Percentiles rank a stretch among this genome's conserved stretches.
Conservation (phyloP, 2,888 invertebrate genomes). For the Norana najaformis region DNA sequence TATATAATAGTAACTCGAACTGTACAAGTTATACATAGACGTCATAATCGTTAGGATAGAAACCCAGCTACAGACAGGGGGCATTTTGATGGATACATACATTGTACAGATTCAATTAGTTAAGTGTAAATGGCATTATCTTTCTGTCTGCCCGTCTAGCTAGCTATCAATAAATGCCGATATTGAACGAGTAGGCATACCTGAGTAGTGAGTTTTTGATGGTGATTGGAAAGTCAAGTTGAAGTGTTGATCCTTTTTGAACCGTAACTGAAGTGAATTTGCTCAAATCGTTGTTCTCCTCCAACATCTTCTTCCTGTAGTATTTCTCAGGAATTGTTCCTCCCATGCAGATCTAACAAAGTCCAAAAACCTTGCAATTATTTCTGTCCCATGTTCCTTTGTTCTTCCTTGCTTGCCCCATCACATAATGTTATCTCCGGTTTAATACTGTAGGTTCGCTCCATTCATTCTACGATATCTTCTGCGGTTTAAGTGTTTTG, state of each 20-base stretch:
- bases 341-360: slow-evolving; percentile 75
- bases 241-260: slow-evolving; percentile 78
- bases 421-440: too few relatives aligned
- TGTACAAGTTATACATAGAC: neutral
- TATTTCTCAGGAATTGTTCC: slow-evolving; percentile 81
- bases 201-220: slow-evolving; percentile 75
- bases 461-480: too few relatives aligned
- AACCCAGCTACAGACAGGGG: neutral
- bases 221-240: slow-evolving; percentile 73
- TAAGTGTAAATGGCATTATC: neutral
- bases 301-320: slow-evolving; percentile 62
- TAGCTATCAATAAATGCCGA: neutral
- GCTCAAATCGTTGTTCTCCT: slow-evolving; percentile 46
- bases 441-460: too few relatives aligned
- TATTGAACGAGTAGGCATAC: slow-evolving; percentile 70
- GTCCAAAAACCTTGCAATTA: neutral
- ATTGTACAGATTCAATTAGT: neutral
- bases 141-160: neutral
- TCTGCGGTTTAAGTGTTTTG: too few relatives aligned
- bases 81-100: neutral
- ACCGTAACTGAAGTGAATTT: slow-evolving; percentile 72
- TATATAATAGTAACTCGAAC: neutral
- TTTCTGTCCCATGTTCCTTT: neutral
- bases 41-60: neutral
- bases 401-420: neutral